A percentile compares a stretch with the other conserved stretches of the same genome.
These are phyloP conservation scores for Diphyllodes magnificus DNA, from an alignment of 2,113 vertebrate genomes.

Conservation along the genomic window DNA sequence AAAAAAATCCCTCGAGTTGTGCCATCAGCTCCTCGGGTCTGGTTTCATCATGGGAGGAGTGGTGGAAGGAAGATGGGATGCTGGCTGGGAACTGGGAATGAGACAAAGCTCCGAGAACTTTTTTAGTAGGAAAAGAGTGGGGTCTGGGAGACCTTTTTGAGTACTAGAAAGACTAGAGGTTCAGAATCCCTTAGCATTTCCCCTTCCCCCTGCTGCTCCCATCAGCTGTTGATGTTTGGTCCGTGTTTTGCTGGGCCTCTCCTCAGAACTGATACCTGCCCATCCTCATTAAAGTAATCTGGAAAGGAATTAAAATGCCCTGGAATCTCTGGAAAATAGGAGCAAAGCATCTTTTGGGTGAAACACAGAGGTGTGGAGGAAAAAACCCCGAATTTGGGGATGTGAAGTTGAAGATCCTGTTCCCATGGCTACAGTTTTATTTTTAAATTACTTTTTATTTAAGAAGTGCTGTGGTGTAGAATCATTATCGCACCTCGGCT, in stretches of 20 bases:
- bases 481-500: background rate
- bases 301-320: background rate
- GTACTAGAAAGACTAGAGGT: background rate
- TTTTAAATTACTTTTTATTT: slow-evolving; percentile 47
- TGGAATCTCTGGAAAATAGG: background rate
- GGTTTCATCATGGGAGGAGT: background rate
- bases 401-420: background rate
- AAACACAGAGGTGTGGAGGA: background rate
- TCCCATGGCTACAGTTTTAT: slow-evolving; percentile 55
- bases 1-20: background rate
- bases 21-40: background rate
- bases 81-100: background rate
- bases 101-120: background rate
- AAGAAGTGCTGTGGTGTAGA: background rate
- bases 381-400: background rate
- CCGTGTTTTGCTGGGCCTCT: background rate
- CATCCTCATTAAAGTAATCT: background rate
- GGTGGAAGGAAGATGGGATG: background rate
- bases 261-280: background rate
- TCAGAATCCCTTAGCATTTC: background rate
- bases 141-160: background rate
- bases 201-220: background rate
- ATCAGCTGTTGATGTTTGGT: background rate
- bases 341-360: background rate
- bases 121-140: background rate